phyloP scores from a whole-genome alignment of 2,113 vertebrate species.

The Gymnogyps californianus region DNA sequence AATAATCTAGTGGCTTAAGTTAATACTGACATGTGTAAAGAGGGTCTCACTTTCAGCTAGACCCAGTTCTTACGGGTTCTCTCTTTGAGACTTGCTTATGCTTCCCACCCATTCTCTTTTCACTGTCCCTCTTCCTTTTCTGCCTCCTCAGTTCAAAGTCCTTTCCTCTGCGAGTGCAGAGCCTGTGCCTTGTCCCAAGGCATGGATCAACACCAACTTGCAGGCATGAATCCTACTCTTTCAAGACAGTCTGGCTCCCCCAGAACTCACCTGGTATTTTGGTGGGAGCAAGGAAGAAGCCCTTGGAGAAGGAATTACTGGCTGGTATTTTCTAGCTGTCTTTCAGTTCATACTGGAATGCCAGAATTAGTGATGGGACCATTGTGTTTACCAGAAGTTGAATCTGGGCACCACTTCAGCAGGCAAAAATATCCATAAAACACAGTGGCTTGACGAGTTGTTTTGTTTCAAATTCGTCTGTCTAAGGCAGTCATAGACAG shows the following conservation, averaged over 20 bases:
- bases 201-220: rapidly evolving
- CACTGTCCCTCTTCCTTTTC: neutral
- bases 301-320: neutral
- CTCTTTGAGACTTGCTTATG: neutral
- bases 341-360: neutral
- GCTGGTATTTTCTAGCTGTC: neutral
- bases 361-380: neutral
- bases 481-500: neutral
- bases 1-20: neutral
- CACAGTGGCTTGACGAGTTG: neutral
- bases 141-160: neutral
- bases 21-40: neutral
- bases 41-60: neutral
- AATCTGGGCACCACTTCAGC: neutral
- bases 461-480: neutral
- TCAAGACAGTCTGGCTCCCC: neutral
- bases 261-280: neutral
- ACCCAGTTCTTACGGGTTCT: neutral
- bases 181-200: neutral
- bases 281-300: neutral
- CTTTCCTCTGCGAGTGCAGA: neutral
- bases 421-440: neutral
- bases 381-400: neutral
- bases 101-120: neutral
- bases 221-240: neutral